These are phyloP conservation scores for Ivindomyrus marchei DNA, from an alignment of 2,113 vertebrate species.

Conservation along the genomic window DNA sequence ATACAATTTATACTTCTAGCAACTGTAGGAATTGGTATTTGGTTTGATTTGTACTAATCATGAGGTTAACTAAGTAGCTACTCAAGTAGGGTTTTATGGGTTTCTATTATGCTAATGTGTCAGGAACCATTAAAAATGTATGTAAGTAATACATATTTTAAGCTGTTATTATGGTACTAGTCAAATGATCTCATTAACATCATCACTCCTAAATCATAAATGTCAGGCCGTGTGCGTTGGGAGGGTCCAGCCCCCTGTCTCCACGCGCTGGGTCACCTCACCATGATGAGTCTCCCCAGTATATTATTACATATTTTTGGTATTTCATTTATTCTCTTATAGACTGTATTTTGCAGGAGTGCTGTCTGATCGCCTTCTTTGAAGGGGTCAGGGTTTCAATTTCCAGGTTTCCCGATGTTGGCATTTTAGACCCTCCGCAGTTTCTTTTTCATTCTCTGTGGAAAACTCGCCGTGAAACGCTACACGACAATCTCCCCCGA, in stretches of 20 bases:
- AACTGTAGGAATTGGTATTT: background rate
- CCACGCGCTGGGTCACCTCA: background rate
- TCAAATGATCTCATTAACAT: constrained; percentile 1
- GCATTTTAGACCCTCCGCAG: background rate
- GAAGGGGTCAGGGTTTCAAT: background rate
- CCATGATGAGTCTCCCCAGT: background rate
- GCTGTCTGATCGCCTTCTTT: background rate
- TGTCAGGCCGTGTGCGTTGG: background rate
- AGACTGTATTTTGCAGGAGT: background rate
- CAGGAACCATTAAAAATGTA: constrained; percentile 2
- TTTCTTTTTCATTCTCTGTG: background rate
- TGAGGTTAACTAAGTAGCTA: background rate
- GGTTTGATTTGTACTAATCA: background rate
- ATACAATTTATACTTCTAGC: background rate
- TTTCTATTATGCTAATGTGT: background rate
- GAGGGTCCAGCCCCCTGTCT: background rate
- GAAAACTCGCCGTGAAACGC: background rate
- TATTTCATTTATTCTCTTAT: background rate
- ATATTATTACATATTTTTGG: constrained; percentile 2
- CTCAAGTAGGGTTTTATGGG: background rate
- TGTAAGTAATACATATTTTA: background rate
- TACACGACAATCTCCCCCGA: background rate
- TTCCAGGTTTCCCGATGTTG: background rate
- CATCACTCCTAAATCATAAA: background rate
- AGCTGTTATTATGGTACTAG: background rate